Conservation (phyloP, 2,797 vertebrate genomes). For the Halcyon badia region DNA sequence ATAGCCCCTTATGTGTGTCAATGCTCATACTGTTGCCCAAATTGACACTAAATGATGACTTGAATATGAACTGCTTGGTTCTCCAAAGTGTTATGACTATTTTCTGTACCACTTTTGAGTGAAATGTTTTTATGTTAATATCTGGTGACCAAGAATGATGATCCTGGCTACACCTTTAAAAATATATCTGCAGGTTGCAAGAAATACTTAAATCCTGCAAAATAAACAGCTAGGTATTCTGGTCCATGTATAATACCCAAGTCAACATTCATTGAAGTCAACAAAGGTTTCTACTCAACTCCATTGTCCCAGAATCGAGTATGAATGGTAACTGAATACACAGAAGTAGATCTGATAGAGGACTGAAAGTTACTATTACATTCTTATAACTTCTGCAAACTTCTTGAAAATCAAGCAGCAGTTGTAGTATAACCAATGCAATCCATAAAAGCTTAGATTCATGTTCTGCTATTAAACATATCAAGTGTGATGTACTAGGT, state of each 20-base stretch:
- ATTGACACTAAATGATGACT: background rate
- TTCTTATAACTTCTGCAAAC: background rate
- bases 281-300: background rate
- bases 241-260: background rate
- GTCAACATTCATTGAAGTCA: background rate
- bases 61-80: background rate
- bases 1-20: background rate
- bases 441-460: background rate
- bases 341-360: background rate
- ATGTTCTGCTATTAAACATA: background rate
- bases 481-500: background rate
- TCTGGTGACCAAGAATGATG: background rate
- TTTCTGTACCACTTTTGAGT: background rate
- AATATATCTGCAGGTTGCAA: background rate
- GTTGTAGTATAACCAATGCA: background rate
- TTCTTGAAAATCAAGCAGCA: background rate
- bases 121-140: background rate
- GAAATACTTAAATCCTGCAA: background rate
- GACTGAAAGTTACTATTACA: background rate
- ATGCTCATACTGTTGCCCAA: background rate
- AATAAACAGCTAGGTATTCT: background rate
- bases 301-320: background rate
- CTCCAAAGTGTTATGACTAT: background rate
- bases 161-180: background rate
- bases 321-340: background rate